These are phyloP conservation scores for Drosophila ficusphila DNA, from an alignment of 1,140 invertebrate species.

Conservation along the genomic window DNA sequence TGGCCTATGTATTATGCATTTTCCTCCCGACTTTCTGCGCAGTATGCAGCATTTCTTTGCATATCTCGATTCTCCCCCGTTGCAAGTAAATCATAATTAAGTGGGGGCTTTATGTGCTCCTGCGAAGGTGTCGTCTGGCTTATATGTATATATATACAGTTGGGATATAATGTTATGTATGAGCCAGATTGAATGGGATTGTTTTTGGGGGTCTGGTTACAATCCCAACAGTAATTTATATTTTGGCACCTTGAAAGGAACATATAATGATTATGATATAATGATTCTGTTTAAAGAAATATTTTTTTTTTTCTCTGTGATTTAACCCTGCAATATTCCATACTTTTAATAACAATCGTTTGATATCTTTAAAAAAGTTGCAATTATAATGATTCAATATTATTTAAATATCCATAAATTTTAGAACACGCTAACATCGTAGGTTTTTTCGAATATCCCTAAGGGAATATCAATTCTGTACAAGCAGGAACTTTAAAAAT, in stretches of 20 bases:
- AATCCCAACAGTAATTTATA: background rate
- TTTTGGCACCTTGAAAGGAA: background rate
- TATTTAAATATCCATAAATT: too few species aligned
- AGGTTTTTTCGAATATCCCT: too few species aligned
- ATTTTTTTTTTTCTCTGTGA: too few species aligned
- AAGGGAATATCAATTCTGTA: too few species aligned
- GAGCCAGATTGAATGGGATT: background rate
- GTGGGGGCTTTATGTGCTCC: conserved; percentile 5
- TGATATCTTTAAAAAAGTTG: too few species aligned
- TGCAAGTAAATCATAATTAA: conserved; percentile 43
- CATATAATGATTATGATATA: too few species aligned
- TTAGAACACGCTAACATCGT: too few species aligned
- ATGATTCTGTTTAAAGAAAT: background rate
- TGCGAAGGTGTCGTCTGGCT: conserved; percentile 18
- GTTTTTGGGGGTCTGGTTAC: background rate
- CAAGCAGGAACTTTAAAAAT: too few species aligned
- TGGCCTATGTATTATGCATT: conserved; percentile 56
- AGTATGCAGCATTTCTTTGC: conserved; percentile 13
- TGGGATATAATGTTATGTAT: background rate
- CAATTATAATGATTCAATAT: too few species aligned
- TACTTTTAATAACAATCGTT: too few species aligned
- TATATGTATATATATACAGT: background rate
- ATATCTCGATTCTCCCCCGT: conserved; percentile 6
- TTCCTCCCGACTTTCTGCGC: conserved; percentile 16
- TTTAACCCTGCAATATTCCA: too few species aligned